These are phyloP conservation scores for Caenorhabditis tropicalis DNA, from an alignment of 1,140 invertebrate genomes.

Conservation along the genomic window DNA sequence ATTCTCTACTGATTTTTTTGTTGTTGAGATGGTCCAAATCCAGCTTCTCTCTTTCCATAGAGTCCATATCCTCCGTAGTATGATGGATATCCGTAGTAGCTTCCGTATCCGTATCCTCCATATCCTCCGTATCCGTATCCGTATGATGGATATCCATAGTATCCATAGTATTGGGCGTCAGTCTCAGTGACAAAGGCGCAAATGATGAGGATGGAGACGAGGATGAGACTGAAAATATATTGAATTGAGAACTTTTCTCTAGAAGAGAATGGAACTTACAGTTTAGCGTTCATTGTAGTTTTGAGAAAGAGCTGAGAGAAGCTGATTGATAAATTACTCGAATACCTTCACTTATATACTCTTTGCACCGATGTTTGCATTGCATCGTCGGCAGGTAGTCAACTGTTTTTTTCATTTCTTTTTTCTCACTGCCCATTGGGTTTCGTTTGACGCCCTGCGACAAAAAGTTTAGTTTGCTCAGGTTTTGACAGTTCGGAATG, in stretches of 20 bases:
- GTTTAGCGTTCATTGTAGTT: conserved; percentile 33
- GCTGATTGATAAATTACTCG: conserved; percentile 16
- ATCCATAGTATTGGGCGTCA: conserved; percentile 41
- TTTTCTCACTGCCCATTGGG: conserved; percentile 32
- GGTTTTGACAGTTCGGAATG: conserved; percentile 36
- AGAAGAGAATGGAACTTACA: conserved; percentile 17
- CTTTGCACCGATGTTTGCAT: conserved; percentile 25
- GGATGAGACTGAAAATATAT: conserved; percentile 43
- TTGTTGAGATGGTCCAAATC: conserved; percentile 22
- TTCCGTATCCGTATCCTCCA: conserved; percentile 9
- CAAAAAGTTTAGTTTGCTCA: conserved; percentile 27
- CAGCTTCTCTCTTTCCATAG: conserved; percentile 49
- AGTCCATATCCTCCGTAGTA: conserved; percentile 44
- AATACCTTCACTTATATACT: conserved; percentile 13
- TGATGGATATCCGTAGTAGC: conserved; percentile 10
- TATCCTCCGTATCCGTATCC: conserved; percentile 36
- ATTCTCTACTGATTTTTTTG: conserved; percentile 16
- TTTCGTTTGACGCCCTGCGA: background rate
- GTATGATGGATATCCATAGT: conserved; percentile 14
- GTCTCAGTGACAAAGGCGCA: conserved; percentile 46
- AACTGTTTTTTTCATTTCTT: background rate
- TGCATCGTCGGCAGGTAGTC: conserved; percentile 1
- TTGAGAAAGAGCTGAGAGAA: background rate
- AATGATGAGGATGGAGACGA: conserved; percentile 41
- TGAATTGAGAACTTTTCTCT: background rate